Evolutionary conservation across 2,888 invertebrate species (phyloP), one percentile per base, ranked within the genome.

Genomic region (Hololepta plana): DNA sequence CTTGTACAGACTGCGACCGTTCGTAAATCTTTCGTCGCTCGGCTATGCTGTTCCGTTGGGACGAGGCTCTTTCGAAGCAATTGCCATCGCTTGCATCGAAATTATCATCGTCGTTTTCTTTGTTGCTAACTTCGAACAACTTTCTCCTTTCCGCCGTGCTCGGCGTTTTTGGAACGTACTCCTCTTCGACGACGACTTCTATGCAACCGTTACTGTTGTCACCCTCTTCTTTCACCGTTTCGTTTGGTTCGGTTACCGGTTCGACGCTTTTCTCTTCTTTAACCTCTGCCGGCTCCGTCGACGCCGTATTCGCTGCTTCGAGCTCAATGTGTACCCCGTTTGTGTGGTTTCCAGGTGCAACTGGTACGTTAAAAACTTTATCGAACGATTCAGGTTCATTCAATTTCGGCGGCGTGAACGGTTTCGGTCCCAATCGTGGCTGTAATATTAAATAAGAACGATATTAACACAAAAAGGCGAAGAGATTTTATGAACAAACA

Each of bases 391-490:
- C 76, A 39, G 76, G 73, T 29, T 74, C 76, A 40, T 61, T 69
- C 31, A 68, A 62, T 3, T 74, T 64, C 15, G 77, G 72, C 20
- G 80, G 74, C 5, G 81, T 79, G 51, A 84, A 84, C 13, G 82
- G 82, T 49, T 82, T 84, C 19, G 84, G 84, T 3, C 84, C 84
- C 23, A 84, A 62, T 12, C 82, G 71, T 22, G 82, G 82, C 84
- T 84, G 58, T 24, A 48, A 49, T n/a, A n/a, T n/a, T n/a, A n/a
- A n/a, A n/a, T n/a, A n/a, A n/a, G n/a, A 28, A 10, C 7, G 17
- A 17, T 7, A 17, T 17, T 17, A 7, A 17, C n/a, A 17, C n/a
- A 17, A 17, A n/a, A 17, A 17, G 7, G 7, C n/a, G 7, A 7
- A 17, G 17, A 17, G n/a, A 7, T 7, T 17, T 17, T 17, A 7